Evolutionary conservation across 2,888 invertebrate species (phyloP), one percentile per base, ranked within the genome.

Genomic region (Strigamia transsilvanica): DNA sequence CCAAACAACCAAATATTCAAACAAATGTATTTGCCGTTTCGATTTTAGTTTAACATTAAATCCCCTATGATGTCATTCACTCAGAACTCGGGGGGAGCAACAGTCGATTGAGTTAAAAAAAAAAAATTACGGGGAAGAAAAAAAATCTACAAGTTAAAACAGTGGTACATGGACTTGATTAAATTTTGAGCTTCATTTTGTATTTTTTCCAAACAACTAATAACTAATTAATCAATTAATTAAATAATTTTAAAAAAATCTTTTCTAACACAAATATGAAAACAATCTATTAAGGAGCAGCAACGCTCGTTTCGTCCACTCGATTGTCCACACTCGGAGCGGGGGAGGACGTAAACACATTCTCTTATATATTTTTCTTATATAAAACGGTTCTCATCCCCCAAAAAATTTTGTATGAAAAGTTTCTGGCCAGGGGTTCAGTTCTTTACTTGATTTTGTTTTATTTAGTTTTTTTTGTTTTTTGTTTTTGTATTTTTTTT

Each of bases 31-130:
- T 73, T 73, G 73, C 73, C 73, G 7, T 73, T 73, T 73, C 73
- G 13, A n/a, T 79, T 79, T 79, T 79, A 2, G 23, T 10, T 79
- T 38, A 79, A 79, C 38, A 79, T 42, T 79, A 23, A n/a, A 80
- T 83, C 83, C 83, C 83, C 82, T 82, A 27, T 82, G 83, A 83
- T 83, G 83, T 80, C 80, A 80, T 82, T 83, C 83, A 83, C 83
- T 79, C 83, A 83, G 83, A 83, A 83, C 83, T 27, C 80, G 46
- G 82, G 83, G 83, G 81, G 82, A 82, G 46, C 73, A 82, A 61
- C 80, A 80, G 41, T 80, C 79, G 79, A 80, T 51, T 23, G 66
- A 32, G 38, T 32, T n/a, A n/a, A 66, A 81, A 80, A 61, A 81
- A 38, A 32, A 81, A 61, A 51, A 23, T 41, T 79, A 34, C 32